Conservation (phyloP, 1,140 invertebrate species). For the Drosophila melanogaster region Release_6_plus_ISO1_MT NC_004354.4:2477501-2478000, state of each 20-base stretch:
- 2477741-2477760: conserved; percentile 17
- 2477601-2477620: conserved; percentile 85
- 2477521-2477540: conserved; percentile 3
- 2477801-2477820: conserved; percentile 63
- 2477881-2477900: conserved; percentile 53
- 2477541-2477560: conserved; percentile 65
- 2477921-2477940: conserved; percentile 43
- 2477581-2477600: not conserved
- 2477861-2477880: conserved; percentile 9
- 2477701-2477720: conserved; percentile 82
- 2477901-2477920: conserved; percentile 12
- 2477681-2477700: conserved; percentile 85
- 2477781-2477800: conserved; percentile 44
- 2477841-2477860: not conserved
- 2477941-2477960: conserved; percentile 35
- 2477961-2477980: too few relatives aligned
- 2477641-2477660: conserved; percentile 89
- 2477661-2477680: conserved; percentile 88
- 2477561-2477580: conserved; percentile 34
- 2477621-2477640: conserved; percentile 90
- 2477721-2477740: conserved; percentile 59
- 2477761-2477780: conserved; percentile 24
- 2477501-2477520: conserved; percentile 24
- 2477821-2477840: conserved; percentile 8
- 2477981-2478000: too few relatives aligned